Base-by-base conservation (phyloP, 2,888 invertebrate genomes). In the Agrenia bidenticulata region DNA sequence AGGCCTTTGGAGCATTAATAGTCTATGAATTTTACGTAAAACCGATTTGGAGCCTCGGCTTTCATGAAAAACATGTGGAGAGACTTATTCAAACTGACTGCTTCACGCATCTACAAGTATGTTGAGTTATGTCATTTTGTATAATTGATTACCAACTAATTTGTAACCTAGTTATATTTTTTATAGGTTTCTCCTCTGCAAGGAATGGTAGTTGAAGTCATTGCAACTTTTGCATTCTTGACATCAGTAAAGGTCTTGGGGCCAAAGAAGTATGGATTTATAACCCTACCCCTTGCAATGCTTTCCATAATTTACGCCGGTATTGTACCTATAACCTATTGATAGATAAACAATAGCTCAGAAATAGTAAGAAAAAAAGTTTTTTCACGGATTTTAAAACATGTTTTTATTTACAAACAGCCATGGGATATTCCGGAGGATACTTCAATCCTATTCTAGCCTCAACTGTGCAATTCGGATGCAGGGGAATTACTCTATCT, bases 381-480 rank as follows among this genome's bases (percentile, higher is more conserved):
- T 7, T 39, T 11, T 39, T 39, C 15, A 39, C 7, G 15, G 39
- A 15, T 39, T 39, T 39, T 39, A 39, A 39, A 39, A 11, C 15
- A 39, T 39, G 7, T 11, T 32, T 32, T 32, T 32, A 32, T 11
- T 32, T 32, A 7, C 32, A 32, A 32, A 56, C 84, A 94, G 95
- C 94, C 11, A 90, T 94, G 77, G 88, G 92, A 78, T 89, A 89
- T 78, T 92, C 94, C 15, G 95, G 95, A 2, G 94, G 94, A 26
- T 95, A 94, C 80, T 92, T 94, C 81, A 94, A 95, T 81, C 95
- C 95, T 0, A 92, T 92, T 0, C 81, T 94, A 78, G 95, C 94
- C 0, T 92, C 93, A 0, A 89, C 92, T 0, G 82, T 94, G 9
- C 58, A 58, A 49, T 49, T 58, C 15, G 92, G 92, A 53, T 95